A percentile compares a stretch with the other conserved stretches of the same genome.
These are phyloP conservation scores for Scophthalmus maximus DNA, from an alignment of 2,113 vertebrate genomes.

Conservation along the genomic window DNA sequence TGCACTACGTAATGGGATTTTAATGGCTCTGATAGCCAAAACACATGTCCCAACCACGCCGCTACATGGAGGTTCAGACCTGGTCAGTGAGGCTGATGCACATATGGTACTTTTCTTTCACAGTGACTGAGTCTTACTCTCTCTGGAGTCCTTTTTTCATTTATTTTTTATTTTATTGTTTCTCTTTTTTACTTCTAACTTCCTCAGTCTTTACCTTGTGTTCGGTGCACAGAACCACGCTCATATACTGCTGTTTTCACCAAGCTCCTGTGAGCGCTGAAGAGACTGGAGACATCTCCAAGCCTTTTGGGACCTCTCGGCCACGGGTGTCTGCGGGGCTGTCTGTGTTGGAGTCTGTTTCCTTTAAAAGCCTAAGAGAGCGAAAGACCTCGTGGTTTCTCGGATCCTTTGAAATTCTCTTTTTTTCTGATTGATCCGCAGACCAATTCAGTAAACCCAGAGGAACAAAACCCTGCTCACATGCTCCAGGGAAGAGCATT, in stretches of 20 bases:
- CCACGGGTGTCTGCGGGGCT: slow-evolving; percentile 76
- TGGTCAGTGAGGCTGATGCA: slow-evolving; percentile 49
- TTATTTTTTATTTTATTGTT: too few species aligned
- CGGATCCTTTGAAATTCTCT: slow-evolving; percentile 72
- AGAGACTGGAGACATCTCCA: slow-evolving; percentile 62
- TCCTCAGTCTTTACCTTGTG: slow-evolving; percentile 42
- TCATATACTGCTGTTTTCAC: slow-evolving; percentile 55
- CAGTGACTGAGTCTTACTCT: slow-evolving; percentile 23
- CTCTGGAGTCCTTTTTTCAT: slow-evolving; percentile 8
- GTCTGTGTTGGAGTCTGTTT: slow-evolving; percentile 68
- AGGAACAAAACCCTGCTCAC: slow-evolving; percentile 64
- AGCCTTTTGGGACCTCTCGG: slow-evolving; percentile 59
- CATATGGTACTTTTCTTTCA: slow-evolving; percentile 54
- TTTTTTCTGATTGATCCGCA: slow-evolving; percentile 71
- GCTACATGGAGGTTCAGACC: slow-evolving; percentile 50
- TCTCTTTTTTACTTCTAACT: slow-evolving; percentile 30
- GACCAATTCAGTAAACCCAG: slow-evolving; percentile 65
- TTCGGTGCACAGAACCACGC: slow-evolving; percentile 32
- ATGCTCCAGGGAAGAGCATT: slow-evolving; percentile 65
- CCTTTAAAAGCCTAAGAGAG: slow-evolving; percentile 47
- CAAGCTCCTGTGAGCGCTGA: slow-evolving; percentile 45
- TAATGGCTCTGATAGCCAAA: slow-evolving; percentile 76
- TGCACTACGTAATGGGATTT: slow-evolving; percentile 74
- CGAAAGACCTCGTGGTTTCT: slow-evolving; percentile 66
- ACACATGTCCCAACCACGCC: slow-evolving; percentile 71